These are phyloP conservation scores for Propithecus deckenii DNA, from an alignment of 2,797 vertebrate species.

Conservation along the genomic window DNA sequence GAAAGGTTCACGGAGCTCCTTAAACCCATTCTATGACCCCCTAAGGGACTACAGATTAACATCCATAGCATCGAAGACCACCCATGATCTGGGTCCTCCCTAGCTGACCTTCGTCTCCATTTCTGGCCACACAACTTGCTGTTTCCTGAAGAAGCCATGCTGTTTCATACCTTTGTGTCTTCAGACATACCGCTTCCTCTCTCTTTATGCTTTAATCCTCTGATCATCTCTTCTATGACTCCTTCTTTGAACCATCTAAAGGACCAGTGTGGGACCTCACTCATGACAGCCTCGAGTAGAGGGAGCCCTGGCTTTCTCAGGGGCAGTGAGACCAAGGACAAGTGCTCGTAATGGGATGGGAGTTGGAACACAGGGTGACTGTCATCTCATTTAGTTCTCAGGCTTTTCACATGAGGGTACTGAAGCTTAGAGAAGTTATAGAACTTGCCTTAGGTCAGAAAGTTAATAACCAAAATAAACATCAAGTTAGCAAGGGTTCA, in stretches of 20 bases:
- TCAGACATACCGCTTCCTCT: not conserved
- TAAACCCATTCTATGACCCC: not conserved
- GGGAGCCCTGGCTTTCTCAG: not conserved
- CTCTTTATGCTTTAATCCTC: not conserved
- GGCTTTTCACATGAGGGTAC: not conserved
- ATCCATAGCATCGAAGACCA: not conserved
- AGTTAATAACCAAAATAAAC: not conserved
- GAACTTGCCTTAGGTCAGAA: not conserved
- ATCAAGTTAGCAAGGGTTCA: not conserved
- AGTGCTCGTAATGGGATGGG: not conserved
- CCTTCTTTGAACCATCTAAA: not conserved
- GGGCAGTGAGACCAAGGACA: not conserved
- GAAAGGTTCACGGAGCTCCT: not conserved
- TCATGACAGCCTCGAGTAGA: not conserved
- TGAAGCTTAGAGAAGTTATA: not conserved
- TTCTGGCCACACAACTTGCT: not conserved
- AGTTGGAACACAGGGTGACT: not conserved
- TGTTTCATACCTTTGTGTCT: not conserved
- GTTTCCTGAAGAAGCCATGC: not conserved
- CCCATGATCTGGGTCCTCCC: not conserved
- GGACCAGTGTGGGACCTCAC: not conserved
- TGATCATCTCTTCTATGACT: not conserved
- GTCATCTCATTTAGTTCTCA: not conserved
- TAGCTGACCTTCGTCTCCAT: not conserved
- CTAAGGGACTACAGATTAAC: not conserved